Percentiles rank a stretch among this genome's conserved stretches.
phyloP scores from a whole-genome alignment of 92 coral and sea anemone species.

The Nematostella vectensis region DNA sequence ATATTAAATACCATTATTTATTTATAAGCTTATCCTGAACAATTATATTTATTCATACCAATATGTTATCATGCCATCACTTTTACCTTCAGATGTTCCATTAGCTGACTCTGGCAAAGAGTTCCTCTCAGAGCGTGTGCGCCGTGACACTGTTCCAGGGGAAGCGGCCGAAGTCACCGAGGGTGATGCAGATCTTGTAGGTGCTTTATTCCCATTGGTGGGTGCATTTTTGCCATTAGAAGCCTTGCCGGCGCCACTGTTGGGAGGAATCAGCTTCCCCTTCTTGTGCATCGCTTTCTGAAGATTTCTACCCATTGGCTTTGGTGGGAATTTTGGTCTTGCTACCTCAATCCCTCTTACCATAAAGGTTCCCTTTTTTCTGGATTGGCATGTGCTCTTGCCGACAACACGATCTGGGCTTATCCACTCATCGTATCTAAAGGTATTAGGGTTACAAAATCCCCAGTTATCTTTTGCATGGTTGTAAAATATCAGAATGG shows the following conservation, averaged over 20 bases:
- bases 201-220: slow-evolving; percentile 43
- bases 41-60: too few relatives aligned
- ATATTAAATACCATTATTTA: too few relatives aligned
- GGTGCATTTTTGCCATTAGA: slow-evolving; percentile 18
- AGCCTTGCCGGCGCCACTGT: slow-evolving; percentile 38
- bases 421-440: slow-evolving; percentile 97
- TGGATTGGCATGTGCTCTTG: slow-evolving; percentile 61
- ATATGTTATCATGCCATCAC: too few relatives aligned
- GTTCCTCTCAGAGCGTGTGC: slow-evolving; percentile 75
- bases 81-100: slow-evolving; percentile 68
- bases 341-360: slow-evolving; percentile 28
- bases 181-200: slow-evolving; percentile 51
- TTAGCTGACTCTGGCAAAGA: slow-evolving; percentile 55
- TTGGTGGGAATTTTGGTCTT: slow-evolving; percentile 59
- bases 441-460: neutral
- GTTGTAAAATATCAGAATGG: neutral
- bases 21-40: too few relatives aligned
- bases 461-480: neutral
- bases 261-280: slow-evolving; percentile 36
- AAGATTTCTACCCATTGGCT: slow-evolving; percentile 53
- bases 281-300: slow-evolving; percentile 50
- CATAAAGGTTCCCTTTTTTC: slow-evolving; percentile 50
- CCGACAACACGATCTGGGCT: slow-evolving; percentile 80
- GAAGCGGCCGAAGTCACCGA: slow-evolving; percentile 27
- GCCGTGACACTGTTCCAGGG: slow-evolving; percentile 31